These are phyloP conservation scores for Philotrypesis tridentata DNA, from an alignment of 1,140 invertebrate genomes.

Conservation along the genomic window DNA sequence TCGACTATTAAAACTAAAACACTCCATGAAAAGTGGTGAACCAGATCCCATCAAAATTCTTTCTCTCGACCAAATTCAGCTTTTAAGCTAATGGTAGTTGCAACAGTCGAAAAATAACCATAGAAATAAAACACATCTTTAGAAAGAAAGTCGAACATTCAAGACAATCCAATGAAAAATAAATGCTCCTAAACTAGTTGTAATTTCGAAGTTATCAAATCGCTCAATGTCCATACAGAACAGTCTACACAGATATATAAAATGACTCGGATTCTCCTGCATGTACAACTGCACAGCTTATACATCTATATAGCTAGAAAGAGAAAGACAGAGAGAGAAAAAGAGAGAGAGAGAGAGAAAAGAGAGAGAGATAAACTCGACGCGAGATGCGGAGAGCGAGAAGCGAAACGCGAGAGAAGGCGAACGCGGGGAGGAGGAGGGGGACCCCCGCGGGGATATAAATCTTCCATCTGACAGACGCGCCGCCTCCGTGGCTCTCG, in stretches of 20 bases:
- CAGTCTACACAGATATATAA: too few species aligned
- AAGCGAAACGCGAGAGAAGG: conserved; percentile 16
- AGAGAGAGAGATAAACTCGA: not conserved
- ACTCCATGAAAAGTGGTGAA: too few species aligned
- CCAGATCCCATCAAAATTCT: too few species aligned
- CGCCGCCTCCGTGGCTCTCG: conserved; percentile 64
- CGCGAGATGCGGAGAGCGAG: not conserved
- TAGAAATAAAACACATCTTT: too few species aligned
- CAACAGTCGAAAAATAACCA: too few species aligned
- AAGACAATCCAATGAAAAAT: not conserved
- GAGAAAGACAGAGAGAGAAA: too few species aligned
- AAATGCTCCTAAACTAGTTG: not conserved
- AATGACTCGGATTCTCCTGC: too few species aligned
- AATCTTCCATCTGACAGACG: conserved; percentile 68
- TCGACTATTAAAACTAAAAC: too few species aligned
- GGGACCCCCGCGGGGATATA: conserved; percentile 57
- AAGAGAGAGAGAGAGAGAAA: too few species aligned
- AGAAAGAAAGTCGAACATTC: too few species aligned
- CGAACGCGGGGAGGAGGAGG: not conserved
- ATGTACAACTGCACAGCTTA: not conserved
- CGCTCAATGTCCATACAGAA: not conserved
- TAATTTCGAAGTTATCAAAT: conserved; percentile 41
- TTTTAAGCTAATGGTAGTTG: too few species aligned
- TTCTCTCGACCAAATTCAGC: too few species aligned
- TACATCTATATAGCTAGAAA: not conserved